phyloP scores from a whole-genome alignment of 2,888 invertebrate genomes.

The Belgica antarctica region DNA sequence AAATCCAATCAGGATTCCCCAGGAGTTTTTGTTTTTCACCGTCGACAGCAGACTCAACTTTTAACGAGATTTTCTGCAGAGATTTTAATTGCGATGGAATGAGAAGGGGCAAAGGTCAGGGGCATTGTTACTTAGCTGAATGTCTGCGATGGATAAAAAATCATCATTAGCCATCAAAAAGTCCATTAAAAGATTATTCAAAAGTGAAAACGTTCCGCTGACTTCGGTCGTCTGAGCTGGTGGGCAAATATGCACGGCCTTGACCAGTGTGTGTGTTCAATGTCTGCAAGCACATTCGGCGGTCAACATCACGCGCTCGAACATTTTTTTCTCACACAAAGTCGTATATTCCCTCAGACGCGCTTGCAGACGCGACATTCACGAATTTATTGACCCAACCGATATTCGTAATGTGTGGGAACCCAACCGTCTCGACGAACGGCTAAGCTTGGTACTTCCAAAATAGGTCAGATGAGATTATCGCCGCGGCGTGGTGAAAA shows the following conservation, averaged over 20 bases:
- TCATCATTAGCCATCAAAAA: no score
- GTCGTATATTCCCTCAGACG: background rate
- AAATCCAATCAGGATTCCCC: no score
- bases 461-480: slow-evolving; percentile 15
- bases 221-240: no score
- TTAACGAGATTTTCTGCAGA: no score
- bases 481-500: background rate
- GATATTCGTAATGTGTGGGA: slow-evolving; percentile 1
- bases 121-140: no score
- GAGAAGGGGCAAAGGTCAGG: no score
- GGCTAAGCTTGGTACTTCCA: slow-evolving; percentile 5
- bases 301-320: background rate
- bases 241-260: slow-evolving; percentile 4
- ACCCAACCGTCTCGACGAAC: background rate
- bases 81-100: no score
- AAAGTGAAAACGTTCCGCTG: no score
- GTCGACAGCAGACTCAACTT: no score
- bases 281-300: slow-evolving; percentile 5
- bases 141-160: no score
- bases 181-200: no score
- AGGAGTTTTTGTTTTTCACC: no score
- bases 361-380: slow-evolving; percentile 2
- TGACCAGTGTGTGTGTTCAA: background rate
- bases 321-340: background rate
- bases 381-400: slow-evolving; percentile 6